Percentiles rank a stretch among this genome's conserved stretches.
Conservation (phyloP, 1,140 invertebrate genomes). For the Pollicipes pollicipes region DNA sequence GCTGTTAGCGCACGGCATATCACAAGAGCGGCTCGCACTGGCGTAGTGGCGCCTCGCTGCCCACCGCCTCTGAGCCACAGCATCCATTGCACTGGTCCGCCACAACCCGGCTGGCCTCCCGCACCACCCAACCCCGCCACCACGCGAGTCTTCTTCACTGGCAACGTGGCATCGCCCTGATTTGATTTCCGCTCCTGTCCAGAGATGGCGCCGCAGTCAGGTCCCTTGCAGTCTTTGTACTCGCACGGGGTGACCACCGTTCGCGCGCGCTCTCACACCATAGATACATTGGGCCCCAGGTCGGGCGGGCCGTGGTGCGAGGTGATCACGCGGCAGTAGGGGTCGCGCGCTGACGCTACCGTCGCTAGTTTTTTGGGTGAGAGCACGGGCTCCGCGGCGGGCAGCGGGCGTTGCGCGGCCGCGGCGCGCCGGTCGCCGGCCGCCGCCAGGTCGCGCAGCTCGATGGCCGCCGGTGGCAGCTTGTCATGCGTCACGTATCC, state of each 20-base stretch:
- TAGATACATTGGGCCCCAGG: background rate
- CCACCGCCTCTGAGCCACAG: background rate
- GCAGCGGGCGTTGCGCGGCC: too few relatives aligned
- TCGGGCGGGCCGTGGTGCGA: background rate
- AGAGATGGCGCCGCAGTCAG: background rate
- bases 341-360: background rate
- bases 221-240: background rate
- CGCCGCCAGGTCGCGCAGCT: background rate
- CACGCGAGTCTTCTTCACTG: background rate
- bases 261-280: background rate
- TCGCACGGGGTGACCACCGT: background rate
- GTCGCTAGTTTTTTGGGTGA: background rate
- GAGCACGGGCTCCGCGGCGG: background rate
- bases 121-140: background rate
- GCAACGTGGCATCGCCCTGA: background rate
- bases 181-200: background rate
- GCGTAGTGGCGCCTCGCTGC: background rate
- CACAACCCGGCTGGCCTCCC: background rate
- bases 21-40: background rate
- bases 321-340: background rate
- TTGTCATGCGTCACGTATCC: background rate
- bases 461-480: background rate
- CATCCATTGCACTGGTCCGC: background rate
- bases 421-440: background rate
- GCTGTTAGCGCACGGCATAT: too few relatives aligned